phyloP scores from a whole-genome alignment of 2,888 invertebrate species.

The Theretra japonica region DNA sequence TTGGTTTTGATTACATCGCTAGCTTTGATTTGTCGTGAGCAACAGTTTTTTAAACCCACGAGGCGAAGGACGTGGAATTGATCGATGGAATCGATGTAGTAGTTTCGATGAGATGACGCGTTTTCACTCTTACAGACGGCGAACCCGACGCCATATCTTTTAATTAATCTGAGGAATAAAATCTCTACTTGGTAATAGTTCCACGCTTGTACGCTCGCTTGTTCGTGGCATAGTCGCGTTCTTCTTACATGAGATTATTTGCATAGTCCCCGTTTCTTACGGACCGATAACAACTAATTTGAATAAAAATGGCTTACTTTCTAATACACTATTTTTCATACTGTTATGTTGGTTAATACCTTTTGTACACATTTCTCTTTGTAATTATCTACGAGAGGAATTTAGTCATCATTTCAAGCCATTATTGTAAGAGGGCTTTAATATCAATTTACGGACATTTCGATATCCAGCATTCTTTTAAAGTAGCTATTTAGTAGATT shows the following conservation, averaged over 20 bases:
- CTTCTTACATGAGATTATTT: constrained; percentile 19
- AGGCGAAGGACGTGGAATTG: constrained; percentile 39
- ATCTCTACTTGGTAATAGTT: constrained; percentile 72
- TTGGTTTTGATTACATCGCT: constrained; percentile 58
- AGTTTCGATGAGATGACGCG: constrained; percentile 61
- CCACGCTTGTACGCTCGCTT: constrained; percentile 59
- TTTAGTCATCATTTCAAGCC: too few species aligned
- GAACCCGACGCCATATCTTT: constrained; percentile 72
- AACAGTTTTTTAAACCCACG: background rate
- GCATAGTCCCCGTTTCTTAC: constrained; percentile 9
- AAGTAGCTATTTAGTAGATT: constrained; percentile 54
- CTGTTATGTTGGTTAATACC: background rate
- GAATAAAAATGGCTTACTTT: constrained; percentile 13
- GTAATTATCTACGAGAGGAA: too few species aligned
- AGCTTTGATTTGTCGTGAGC: constrained; percentile 38
- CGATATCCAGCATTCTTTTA: constrained; percentile 36
- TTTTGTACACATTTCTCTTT: too few species aligned
- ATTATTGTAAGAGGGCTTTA: background rate
- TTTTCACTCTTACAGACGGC: constrained; percentile 72
- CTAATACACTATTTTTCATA: constrained; percentile 12
- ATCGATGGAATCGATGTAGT: constrained; percentile 53
- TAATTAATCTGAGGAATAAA: constrained; percentile 81
- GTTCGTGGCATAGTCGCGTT: constrained; percentile 57
- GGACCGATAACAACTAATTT: constrained; percentile 21
- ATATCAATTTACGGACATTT: constrained; percentile 49